These are phyloP conservation scores for Caretta caretta DNA, from an alignment of 2,113 vertebrate genomes.

Conservation along the genomic window DNA sequence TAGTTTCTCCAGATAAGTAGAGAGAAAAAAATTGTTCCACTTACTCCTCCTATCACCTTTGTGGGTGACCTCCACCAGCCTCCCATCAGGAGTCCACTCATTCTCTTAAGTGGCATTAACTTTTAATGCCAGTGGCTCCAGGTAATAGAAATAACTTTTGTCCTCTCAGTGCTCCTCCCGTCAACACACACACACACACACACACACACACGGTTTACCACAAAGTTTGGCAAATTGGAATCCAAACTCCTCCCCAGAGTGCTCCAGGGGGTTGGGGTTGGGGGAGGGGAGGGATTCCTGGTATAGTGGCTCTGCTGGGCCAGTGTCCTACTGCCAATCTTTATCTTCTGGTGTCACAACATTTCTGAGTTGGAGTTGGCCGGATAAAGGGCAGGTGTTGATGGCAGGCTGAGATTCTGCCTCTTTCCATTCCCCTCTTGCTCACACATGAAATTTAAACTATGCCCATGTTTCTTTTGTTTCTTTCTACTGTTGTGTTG, in stretches of 20 bases:
- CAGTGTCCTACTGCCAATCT: neutral
- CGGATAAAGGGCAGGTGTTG: neutral
- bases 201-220: neutral
- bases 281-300: neutral
- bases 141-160: neutral
- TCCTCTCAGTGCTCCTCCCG: neutral
- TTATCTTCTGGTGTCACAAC: neutral
- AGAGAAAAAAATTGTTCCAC: neutral
- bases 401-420: neutral
- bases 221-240: neutral
- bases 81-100: neutral
- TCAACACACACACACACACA: neutral
- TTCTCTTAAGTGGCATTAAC: conserved; percentile 11
- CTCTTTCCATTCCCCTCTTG: neutral
- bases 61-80: neutral
- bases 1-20: neutral
- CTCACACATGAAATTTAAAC: neutral
- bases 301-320: neutral
- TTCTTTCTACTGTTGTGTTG: neutral
- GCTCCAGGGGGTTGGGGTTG: neutral
- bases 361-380: neutral
- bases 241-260: neutral
- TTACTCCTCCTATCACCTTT: neutral
- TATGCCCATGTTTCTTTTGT: neutral
- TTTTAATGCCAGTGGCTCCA: neutral